A percentile compares a stretch with the other conserved stretches of the same genome.
Conservation (phyloP, 1,140 invertebrate species). For the Anthonomus grandis region DNA sequence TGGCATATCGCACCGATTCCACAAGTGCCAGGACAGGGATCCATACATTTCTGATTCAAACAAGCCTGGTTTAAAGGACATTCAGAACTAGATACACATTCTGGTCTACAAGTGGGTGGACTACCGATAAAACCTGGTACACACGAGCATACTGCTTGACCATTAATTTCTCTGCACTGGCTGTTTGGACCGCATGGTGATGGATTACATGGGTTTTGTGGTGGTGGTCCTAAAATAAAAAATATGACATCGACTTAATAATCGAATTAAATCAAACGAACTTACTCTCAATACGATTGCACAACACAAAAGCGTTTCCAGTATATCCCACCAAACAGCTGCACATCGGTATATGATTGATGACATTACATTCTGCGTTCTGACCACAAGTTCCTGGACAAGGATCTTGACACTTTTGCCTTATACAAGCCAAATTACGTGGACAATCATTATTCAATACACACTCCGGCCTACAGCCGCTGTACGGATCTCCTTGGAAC, state of each 20-base stretch:
- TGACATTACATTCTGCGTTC: constrained; percentile 63
- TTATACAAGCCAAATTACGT: constrained; percentile 59
- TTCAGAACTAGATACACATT: constrained; percentile 65
- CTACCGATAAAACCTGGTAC: constrained; percentile 59
- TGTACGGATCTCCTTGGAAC: constrained; percentile 65
- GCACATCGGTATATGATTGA: constrained; percentile 67
- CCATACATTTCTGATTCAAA: constrained; percentile 65
- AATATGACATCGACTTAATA: neutral
- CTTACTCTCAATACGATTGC: constrained; percentile 56
- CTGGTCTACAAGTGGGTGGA: constrained; percentile 64
- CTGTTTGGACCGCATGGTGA: constrained; percentile 63
- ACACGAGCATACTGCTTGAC: constrained; percentile 64
- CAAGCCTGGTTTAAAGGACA: constrained; percentile 64
- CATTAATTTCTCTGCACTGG: constrained; percentile 60
- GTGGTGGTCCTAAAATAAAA: constrained; percentile 38
- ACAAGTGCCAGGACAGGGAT: constrained; percentile 67
- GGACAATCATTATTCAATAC: constrained; percentile 67
- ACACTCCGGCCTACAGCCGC: constrained; percentile 65
- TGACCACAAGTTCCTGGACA: constrained; percentile 65
- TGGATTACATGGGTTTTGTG: constrained; percentile 59
- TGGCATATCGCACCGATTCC: constrained; percentile 59
- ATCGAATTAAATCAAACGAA: neutral
- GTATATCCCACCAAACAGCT: constrained; percentile 60
- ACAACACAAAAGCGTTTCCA: constrained; percentile 64
- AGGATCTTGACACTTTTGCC: constrained; percentile 64